Percentiles rank a stretch among this genome's conserved stretches.
Conservation (phyloP, 2,888 invertebrate genomes). For the Lysandra bellargus region DNA sequence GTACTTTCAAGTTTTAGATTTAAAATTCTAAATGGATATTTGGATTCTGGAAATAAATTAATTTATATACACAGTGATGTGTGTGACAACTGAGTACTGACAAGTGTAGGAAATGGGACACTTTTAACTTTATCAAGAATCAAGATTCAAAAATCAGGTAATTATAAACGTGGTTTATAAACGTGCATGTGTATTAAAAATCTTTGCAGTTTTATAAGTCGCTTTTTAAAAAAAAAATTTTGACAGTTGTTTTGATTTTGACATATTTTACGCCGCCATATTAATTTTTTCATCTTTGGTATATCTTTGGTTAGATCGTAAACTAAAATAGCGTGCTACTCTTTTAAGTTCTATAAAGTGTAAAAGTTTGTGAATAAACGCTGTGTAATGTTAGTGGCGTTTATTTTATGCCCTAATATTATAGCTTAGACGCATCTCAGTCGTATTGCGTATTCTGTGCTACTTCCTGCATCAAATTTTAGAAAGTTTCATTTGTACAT, state of each 20-base stretch:
- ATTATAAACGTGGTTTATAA: too few relatives aligned
- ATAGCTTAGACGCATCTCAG: conserved; percentile 9
- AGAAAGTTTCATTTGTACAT: conserved; percentile 40
- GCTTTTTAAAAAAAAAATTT: not conserved
- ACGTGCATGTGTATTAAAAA: too few relatives aligned
- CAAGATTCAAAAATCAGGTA: too few relatives aligned
- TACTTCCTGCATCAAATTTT: conserved; percentile 40
- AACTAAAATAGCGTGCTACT: not conserved
- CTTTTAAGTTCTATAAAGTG: not conserved
- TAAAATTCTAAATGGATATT: too few relatives aligned
- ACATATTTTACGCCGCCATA: not conserved
- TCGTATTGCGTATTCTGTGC: conserved; percentile 36
- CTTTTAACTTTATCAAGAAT: too few relatives aligned
- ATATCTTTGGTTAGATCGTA: not conserved
- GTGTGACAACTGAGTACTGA: too few relatives aligned
- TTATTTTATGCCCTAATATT: not conserved
- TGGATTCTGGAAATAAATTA: too few relatives aligned
- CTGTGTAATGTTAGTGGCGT: not conserved
- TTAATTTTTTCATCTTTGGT: not conserved
- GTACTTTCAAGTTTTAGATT: too few relatives aligned
- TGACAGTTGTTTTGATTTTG: conserved; percentile 5
- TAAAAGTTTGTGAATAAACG: not conserved
- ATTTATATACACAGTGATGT: too few relatives aligned
- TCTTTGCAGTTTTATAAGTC: too few relatives aligned
- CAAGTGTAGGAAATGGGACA: too few relatives aligned